These are phyloP conservation scores for Lasioglossum figueresi DNA, from an alignment of 2,888 invertebrate species.

Conservation along the genomic window DNA sequence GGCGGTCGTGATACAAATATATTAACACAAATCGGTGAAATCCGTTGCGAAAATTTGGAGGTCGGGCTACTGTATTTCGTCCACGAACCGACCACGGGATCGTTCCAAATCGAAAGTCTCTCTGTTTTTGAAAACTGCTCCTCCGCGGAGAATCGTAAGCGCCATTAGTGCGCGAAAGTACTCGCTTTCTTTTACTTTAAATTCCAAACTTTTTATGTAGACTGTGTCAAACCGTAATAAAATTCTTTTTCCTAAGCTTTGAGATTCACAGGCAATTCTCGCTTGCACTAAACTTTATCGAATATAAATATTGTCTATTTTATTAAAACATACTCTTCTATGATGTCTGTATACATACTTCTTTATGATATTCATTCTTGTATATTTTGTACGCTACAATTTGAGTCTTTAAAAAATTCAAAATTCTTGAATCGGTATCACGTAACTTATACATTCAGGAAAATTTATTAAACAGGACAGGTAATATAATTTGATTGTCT, in stretches of 20 bases:
- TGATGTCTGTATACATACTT: neutral
- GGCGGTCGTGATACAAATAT: constrained; percentile 20
- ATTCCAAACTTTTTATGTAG: neutral
- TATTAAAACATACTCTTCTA: too few relatives aligned
- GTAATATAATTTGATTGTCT: neutral
- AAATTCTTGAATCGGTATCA: neutral
- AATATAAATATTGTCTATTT: neutral
- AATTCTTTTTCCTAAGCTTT: neutral
- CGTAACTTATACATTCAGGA: neutral
- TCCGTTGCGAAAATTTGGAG: constrained; percentile 10
- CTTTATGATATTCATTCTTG: neutral
- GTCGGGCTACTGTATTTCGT: constrained; percentile 17
- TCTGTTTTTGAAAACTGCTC: neutral
- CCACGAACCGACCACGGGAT: neutral
- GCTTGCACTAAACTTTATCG: neutral
- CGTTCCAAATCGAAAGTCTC: constrained; percentile 14
- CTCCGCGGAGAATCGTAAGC: constrained; percentile 3
- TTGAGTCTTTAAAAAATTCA: too few relatives aligned
- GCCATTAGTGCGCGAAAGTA: neutral
- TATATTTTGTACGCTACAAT: neutral
- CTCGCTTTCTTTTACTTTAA: constrained; percentile 14
- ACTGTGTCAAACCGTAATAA: neutral
- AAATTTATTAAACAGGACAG: neutral
- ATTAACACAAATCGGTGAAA: constrained; percentile 17
- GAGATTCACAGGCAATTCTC: neutral